Base-by-base conservation (phyloP, 2,113 vertebrate species). In the Sorex fumeus region DNA sequence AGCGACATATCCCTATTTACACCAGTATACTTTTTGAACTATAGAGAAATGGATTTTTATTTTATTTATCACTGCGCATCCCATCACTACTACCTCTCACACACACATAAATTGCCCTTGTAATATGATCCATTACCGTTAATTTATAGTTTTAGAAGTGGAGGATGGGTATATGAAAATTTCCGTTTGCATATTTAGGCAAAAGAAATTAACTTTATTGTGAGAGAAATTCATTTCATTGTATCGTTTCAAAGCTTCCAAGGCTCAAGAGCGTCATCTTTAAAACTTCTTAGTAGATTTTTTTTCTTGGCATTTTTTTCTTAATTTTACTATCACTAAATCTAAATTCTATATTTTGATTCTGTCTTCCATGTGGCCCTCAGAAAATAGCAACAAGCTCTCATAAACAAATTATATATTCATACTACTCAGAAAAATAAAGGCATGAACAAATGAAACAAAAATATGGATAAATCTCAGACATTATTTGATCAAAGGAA, bases 321-420 rank as follows among this genome's bases (percentile, higher is more conserved):
- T 78, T 23, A 16, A 77, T 40, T 81, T 81, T 81, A 53, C 50
- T 81, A 27, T 76, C 15, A 66, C n/a, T 77, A 87, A 82, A 72
- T 9, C 64, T 82, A 62, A 84, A 76, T 64, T 70, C 40, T 76
- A 62, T 66, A 83, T 87, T 83, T 93, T 87, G 19, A 76, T n/a
- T n/a, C 72, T 71, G 18, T 74, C 78, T 90, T 57, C 32, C 40
- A 8, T 3, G 53, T 90, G 27, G 11, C 28, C n/a, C 70, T 90
- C 86, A 71, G n/a, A 76, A n/a, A 43, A 77, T 12, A 60, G 69
- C 79, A 74, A 21, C 64, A 13, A 30, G 28, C 8, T 30, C 28
- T 30, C 30, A 76, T 88, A 53, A 34, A 27, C 2, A 40, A 40
- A 70, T 15, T 27, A 8, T 76, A 82, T 77, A 21, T 53, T 77